Base-by-base conservation (phyloP, 2,888 invertebrate species). In the Oscheius sp. region DNA sequence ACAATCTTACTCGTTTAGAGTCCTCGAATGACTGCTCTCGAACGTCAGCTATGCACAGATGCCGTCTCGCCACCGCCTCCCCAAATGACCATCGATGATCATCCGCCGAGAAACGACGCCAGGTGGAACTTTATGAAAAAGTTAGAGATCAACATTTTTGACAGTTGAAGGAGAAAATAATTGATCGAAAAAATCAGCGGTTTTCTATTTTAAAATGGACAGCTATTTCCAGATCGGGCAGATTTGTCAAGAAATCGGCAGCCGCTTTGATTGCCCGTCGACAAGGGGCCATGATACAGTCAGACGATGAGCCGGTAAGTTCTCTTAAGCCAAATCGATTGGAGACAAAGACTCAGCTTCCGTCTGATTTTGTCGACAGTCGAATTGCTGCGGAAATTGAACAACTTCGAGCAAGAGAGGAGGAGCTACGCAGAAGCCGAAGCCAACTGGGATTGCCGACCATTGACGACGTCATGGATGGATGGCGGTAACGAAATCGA, bases 361-460 rank as follows among this genome's bases (percentile, higher is more conserved):
- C 79, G 16, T 76, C 76, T 12, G 81, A 78, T 59, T 79, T 77
- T 29, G 77, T 76, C 9, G 83, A 84, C 75, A 77, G 78, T 12
- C 73, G 84, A 12, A 84, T 84, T 45, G 82, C 84, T 2, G 83
- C 78, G n/a, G 91, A 91, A 82, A 89, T 91, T 49, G 88, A 89
- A 46, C 90, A 91, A 79, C 86, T 90, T 77, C 86, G 88, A 52
- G 90, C 90, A 74, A 85, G 91, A 2, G 91, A 91, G 80, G 90
- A 90, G 61, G 91, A 91, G 73, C 85, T 91, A 52, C 84, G 88
- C n/a, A 83, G 84, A 73, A 83, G 86, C 77, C 83, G 89, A 2
- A 75, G 78, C 35, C 80, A 79, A 53, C 64, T 84, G 46, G 82
- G 81, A 18, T 74, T 82, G 45, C 77, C 82, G 9, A 71, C 78